Base-by-base conservation (phyloP, 2,113 vertebrate species). In the Pholis gunnellus region DNA sequence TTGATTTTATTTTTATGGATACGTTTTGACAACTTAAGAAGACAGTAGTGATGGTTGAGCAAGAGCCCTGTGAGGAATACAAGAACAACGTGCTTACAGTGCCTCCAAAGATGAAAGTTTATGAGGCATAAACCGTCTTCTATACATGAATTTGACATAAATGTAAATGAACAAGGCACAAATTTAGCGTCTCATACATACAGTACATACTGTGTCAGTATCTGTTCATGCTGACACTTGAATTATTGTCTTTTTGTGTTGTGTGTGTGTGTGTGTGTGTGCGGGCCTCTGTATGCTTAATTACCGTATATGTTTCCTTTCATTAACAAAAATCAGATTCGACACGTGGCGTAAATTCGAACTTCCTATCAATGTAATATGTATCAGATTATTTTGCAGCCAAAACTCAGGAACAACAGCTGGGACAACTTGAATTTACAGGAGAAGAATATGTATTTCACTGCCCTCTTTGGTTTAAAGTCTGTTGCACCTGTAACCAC, bases 21-120 rank as follows among this genome's bases (percentile, higher is more conserved):
- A 44, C 27, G 18, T 80, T 71, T 61, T 61, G 59, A 79, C 46
- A 63, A 67, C 40, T 72, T 31, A 81, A 73, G 79, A 59, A 44
- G 66, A 75, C 44, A 46, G 59, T 13, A 38, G 56, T 61, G n/a
- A 36, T 46, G 60, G 52, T 31, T 54, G n/a, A 67, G 56, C 44
- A 52, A 20, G 3, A 66, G n/a, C 3, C 25, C 13, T 0, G 5
- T 67, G 25, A 14, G 72, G 50, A 59, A 78, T 50, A 46, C n/a
- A 2, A 50, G 69, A 77, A 78, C 15, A 85, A 67, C 27, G 31
- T 44, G 31, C 52, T 72, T 40, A 29, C 27, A 75, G 27, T 11
- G 42, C 17, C 18, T 34, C 1, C 27, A 69, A 75, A 67, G 48
- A 84, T 67, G 18, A 2, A 61, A 75, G 67, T 57, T 1, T 70